phyloP scores from a whole-genome alignment of 2,888 invertebrate genomes.

The Gastracanthus pulcherrimus region DNA sequence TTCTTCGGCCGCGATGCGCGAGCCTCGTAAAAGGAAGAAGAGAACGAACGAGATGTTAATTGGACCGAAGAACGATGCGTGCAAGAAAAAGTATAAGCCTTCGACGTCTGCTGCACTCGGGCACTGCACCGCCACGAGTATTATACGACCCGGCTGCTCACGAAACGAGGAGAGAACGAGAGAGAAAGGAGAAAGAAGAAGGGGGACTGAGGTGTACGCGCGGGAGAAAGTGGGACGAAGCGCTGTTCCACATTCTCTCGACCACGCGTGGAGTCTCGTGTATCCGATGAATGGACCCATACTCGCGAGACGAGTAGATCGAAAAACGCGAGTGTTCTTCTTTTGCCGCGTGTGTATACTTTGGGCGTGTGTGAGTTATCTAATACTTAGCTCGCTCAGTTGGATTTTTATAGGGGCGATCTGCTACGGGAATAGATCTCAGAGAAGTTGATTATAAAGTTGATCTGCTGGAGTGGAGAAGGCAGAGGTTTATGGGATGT shows the following conservation, averaged over 20 bases:
- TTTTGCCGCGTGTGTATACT: too few species aligned
- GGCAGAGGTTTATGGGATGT: background rate
- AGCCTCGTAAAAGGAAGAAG: background rate
- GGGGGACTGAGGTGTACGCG: too few species aligned
- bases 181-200: background rate
- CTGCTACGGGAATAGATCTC: background rate
- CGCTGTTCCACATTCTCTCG: slow-evolving; percentile 37
- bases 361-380: too few species aligned
- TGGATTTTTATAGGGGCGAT: background rate
- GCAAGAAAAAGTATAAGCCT: too few species aligned
- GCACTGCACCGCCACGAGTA: too few species aligned
- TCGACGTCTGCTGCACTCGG: too few species aligned
- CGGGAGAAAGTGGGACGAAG: slow-evolving; percentile 40
- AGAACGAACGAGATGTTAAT: slow-evolving; percentile 33
- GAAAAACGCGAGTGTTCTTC: too few species aligned
- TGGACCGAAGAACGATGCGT: slow-evolving; percentile 8
- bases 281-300: too few species aligned
- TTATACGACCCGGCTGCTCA: too few species aligned
- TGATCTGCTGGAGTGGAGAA: background rate
- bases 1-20: background rate
- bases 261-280: too few species aligned
- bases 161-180: background rate
- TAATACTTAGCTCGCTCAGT: background rate
- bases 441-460: background rate
- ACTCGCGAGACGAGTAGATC: too few species aligned